phyloP scores from a whole-genome alignment of 2,888 invertebrate genomes.

The Pristionchus arcanus region DNA sequence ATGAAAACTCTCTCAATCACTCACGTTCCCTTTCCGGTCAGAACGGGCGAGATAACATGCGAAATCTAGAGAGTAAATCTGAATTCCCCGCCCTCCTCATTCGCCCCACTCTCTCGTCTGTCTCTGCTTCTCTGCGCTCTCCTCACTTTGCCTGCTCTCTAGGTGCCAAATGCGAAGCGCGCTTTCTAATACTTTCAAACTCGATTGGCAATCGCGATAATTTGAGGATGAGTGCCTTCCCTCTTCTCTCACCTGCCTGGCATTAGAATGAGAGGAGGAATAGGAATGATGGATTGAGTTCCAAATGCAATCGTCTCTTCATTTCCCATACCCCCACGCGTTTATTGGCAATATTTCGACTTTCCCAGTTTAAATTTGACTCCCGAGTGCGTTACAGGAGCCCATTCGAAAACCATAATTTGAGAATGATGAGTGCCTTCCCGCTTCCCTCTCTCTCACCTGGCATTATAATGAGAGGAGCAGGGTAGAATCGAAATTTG shows the following conservation, averaged over 20 bases:
- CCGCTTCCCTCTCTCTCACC: not conserved
- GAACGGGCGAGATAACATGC: not conserved
- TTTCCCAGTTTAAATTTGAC: too few relatives aligned
- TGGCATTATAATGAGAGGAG: conserved; percentile 22
- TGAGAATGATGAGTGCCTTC: not conserved
- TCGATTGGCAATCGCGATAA: conserved; percentile 42
- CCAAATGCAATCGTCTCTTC: too few relatives aligned
- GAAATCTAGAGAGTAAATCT: not conserved
- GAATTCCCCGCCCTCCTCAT: not conserved
- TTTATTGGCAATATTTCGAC: too few relatives aligned
- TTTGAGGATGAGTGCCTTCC: not conserved
- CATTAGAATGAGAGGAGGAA: conserved; percentile 12
- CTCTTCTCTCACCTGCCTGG: not conserved
- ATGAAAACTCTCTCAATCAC: not conserved
- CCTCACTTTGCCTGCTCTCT: not conserved
- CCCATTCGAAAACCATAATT: too few relatives aligned
- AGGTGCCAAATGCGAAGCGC: not conserved
- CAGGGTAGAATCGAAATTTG: not conserved
- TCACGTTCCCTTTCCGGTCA: not conserved
- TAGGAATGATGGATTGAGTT: too few relatives aligned
- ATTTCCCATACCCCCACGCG: too few relatives aligned
- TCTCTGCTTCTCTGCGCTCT: not conserved
- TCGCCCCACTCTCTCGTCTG: not conserved
- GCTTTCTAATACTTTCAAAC: conserved; percentile 48
- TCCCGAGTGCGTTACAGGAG: too few relatives aligned